Evolutionary conservation across 1,140 invertebrate species (phyloP).

Genomic region (Calosoma granatense): DNA sequence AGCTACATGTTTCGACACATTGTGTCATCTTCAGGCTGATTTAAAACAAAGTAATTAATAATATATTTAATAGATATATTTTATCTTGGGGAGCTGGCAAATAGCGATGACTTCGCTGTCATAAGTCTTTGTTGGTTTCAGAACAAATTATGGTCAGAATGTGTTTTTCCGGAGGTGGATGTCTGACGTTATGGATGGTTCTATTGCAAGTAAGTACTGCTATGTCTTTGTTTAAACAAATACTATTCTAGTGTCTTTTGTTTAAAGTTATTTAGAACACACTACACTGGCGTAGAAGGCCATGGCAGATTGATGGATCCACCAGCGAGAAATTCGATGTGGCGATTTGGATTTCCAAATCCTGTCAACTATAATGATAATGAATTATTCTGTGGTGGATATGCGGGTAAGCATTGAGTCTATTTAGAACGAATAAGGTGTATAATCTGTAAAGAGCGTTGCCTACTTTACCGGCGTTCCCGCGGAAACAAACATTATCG

Average conservation of each 20-base stretch:
- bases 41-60: no score
- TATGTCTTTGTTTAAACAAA: no score
- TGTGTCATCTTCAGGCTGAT: no score
- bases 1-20: no score
- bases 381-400: conserved; percentile 71
- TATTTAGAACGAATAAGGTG: not conserved
- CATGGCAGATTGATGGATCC: conserved; percentile 84
- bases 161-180: not conserved
- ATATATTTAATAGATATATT: no score
- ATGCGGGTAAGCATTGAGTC: conserved; percentile 49
- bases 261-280: not conserved
- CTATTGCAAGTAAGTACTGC: not conserved
- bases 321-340: conserved; percentile 84
- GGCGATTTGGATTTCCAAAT: conserved; percentile 86
- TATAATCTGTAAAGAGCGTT: not conserved
- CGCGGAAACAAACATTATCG: not conserved
- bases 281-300: conserved; percentile 39
- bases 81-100: no score
- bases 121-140: no score
- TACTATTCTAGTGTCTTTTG: not conserved
- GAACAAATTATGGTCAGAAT: no score
- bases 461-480: not conserved
- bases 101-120: no score
- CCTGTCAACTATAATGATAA: conserved; percentile 93
- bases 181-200: not conserved